These are phyloP conservation scores for Nephrotoma guestfalica DNA, from an alignment of 2,888 invertebrate species.

Conservation along the genomic window DNA sequence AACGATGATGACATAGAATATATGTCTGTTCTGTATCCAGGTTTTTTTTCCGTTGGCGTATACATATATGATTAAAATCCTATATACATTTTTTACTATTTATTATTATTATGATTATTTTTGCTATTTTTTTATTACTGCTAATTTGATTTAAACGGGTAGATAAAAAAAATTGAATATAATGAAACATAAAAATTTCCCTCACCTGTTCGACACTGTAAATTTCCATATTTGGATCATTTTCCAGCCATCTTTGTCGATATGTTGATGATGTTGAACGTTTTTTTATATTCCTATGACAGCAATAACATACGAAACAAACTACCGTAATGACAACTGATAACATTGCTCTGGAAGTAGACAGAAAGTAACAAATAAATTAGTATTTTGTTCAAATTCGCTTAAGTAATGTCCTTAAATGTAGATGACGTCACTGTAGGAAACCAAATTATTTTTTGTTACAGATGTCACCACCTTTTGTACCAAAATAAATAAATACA, in stretches of 20 bases:
- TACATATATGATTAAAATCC: not conserved
- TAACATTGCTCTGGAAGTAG: conserved; percentile 51
- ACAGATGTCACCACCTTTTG: not conserved
- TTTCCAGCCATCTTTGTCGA: conserved; percentile 30
- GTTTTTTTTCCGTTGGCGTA: not conserved
- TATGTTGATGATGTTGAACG: conserved; percentile 28
- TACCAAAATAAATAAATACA: not conserved
- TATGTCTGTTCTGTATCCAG: not conserved
- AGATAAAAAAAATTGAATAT: not conserved
- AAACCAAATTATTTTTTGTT: not conserved
- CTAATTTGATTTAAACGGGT: not conserved
- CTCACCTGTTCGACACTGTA: conserved; percentile 33
- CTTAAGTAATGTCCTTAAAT: not conserved
- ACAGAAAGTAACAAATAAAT: conserved; percentile 4
- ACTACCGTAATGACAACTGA: conserved; percentile 62
- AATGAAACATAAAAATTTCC: not conserved
- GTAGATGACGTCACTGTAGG: not conserved
- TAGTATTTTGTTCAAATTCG: not conserved
- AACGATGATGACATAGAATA: not conserved
- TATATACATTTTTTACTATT: not conserved
- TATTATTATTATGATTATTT: not conserved
- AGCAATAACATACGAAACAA: conserved; percentile 62
- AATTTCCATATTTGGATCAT: conserved; percentile 32
- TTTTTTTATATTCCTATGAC: conserved; percentile 34
- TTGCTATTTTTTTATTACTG: not conserved